Percentiles rank a stretch among this genome's conserved stretches.
These are phyloP conservation scores for Nyctibius bracteatus DNA, from an alignment of 2,113 vertebrate genomes.

Conservation along the genomic window DNA sequence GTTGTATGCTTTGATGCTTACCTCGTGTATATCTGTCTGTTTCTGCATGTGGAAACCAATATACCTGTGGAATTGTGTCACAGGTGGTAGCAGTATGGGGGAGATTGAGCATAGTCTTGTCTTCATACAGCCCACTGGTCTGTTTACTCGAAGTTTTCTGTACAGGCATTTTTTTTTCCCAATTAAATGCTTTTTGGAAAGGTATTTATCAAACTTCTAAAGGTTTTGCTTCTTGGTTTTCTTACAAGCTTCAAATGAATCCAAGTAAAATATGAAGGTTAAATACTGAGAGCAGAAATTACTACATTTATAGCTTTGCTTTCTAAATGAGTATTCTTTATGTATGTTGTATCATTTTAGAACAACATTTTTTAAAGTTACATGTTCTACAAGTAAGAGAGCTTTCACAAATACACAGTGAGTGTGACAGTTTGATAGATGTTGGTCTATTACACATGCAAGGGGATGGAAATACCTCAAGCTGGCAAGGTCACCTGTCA, in stretches of 20 bases:
- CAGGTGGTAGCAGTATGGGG: background rate
- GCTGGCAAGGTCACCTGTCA: background rate
- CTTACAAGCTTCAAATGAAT: background rate
- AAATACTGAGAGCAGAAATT: background rate
- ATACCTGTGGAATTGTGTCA: background rate
- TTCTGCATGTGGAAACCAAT: background rate
- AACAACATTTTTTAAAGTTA: background rate
- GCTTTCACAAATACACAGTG: background rate
- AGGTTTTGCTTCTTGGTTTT: background rate
- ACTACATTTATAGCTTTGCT: background rate
- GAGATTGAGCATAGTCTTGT: background rate
- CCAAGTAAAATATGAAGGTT: background rate
- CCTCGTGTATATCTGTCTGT: background rate
- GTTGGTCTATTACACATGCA: background rate
- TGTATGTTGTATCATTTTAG: background rate
- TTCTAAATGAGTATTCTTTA: background rate
- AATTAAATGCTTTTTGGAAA: background rate
- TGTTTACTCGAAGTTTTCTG: background rate
- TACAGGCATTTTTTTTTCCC: background rate
- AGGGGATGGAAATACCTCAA: background rate
- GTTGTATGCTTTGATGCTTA: background rate
- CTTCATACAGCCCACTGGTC: background rate
- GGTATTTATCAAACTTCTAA: background rate
- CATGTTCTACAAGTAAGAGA: background rate
- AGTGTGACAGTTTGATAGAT: background rate